Conservation (phyloP, 2,113 vertebrate genomes). For the Neopipo cinnamomea region DNA sequence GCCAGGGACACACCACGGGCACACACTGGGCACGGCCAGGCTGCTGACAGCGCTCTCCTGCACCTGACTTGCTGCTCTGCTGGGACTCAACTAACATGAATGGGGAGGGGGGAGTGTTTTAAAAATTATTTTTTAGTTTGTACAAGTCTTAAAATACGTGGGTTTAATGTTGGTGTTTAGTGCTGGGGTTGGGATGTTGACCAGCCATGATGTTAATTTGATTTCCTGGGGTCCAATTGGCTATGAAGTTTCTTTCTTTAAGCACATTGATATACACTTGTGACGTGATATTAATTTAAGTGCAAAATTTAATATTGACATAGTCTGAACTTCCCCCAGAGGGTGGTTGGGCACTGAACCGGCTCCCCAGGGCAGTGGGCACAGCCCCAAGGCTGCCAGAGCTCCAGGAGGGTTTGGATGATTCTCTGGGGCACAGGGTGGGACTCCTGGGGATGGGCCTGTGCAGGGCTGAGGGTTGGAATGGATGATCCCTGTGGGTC, state of each 20-base stretch:
- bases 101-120: accelerated
- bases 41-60: not conserved
- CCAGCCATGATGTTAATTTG: not conserved
- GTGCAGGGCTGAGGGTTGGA: not conserved
- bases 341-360: not conserved
- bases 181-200: not conserved
- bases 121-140: not conserved
- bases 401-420: not conserved
- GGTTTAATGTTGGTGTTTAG: not conserved
- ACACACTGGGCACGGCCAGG: not conserved
- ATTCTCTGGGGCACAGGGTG: not conserved
- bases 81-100: not conserved
- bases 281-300: not conserved
- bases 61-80: not conserved
- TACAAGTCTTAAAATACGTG: not conserved
- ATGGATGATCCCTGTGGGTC: not conserved
- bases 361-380: not conserved
- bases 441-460: not conserved
- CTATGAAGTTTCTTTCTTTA: not conserved
- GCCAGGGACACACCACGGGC: not conserved
- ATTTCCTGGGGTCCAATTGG: not conserved
- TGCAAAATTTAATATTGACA: not conserved
- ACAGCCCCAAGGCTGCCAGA: not conserved
- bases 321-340: not conserved
- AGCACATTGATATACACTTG: not conserved